Evolutionary conservation across 2,888 invertebrate species (phyloP), one percentile per base, ranked within the genome.

Genomic region (Litoditis marina): DNA sequence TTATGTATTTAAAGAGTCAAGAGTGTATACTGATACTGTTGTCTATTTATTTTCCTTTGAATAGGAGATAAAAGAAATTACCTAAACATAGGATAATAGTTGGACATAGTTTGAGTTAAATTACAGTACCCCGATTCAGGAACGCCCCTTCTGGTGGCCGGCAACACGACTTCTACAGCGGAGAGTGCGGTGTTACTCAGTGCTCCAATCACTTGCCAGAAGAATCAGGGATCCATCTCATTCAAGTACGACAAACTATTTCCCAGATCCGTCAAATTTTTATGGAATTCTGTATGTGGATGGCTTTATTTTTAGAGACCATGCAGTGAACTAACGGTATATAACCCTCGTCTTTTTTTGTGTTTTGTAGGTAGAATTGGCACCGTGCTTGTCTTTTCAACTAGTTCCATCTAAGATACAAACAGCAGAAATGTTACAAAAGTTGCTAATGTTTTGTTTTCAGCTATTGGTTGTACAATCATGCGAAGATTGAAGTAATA

Each of bases 401-500:
- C n/a, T n/a, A n/a, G n/a, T n/a, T n/a, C n/a, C n/a, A n/a, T n/a
- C n/a, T n/a, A n/a, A n/a, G n/a, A n/a, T n/a, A n/a, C n/a, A n/a
- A n/a, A n/a, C n/a, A n/a, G n/a, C n/a, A n/a, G n/a, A n/a, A n/a
- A n/a, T n/a, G n/a, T n/a, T n/a, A n/a, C n/a, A n/a, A n/a, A n/a
- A n/a, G n/a, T n/a, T n/a, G n/a, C n/a, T n/a, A n/a, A n/a, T n/a
- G n/a, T n/a, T 25, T 30, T 11, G n/a, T 27, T 64, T 78, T 44
- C 63, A 81, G 80, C 32, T 81, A 78, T 52, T 81, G 81, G 81
- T 71, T 81, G 8, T 81, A 81, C 67, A 81, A 82, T 55, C 66
- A 72, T 28, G 81, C 81, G 2, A 74, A 78, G 51, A 54, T 81
- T 2, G 81, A 81, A 69, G 79, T 81, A 3, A 55, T 81, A 2